These are phyloP conservation scores for Gerris lacustris DNA, from an alignment of 2,888 invertebrate genomes.

Conservation along the genomic window DNA sequence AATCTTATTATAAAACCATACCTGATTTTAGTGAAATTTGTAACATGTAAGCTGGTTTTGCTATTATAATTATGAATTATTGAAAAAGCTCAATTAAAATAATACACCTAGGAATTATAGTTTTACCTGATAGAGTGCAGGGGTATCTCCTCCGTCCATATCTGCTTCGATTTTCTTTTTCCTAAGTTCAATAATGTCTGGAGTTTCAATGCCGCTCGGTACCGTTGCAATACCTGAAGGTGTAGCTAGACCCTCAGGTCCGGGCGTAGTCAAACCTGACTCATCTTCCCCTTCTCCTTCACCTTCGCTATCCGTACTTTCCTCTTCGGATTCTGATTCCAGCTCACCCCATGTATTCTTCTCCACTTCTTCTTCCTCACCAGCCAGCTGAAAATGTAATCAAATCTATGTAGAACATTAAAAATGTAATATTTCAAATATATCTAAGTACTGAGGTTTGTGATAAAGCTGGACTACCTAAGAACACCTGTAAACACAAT, in stretches of 20 bases:
- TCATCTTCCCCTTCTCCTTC: slow-evolving; percentile 55
- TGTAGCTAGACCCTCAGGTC: slow-evolving; percentile 81
- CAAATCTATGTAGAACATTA: no score
- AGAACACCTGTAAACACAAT: no score
- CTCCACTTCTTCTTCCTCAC: slow-evolving; percentile 80
- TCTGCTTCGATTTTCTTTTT: slow-evolving; percentile 94
- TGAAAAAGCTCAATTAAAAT: no score
- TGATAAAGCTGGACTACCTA: no score
- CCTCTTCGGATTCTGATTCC: slow-evolving; percentile 78
- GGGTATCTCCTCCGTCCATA: slow-evolving; percentile 89
- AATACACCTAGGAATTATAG: neutral
- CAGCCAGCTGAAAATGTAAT: slow-evolving; percentile 41
- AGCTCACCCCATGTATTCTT: slow-evolving; percentile 93
- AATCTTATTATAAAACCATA: no score
- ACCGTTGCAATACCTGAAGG: slow-evolving; percentile 83
- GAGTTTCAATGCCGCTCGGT: slow-evolving; percentile 93
- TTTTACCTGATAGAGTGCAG: slow-evolving; percentile 79
- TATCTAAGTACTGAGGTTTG: neutral
- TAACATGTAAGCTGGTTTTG: no score
- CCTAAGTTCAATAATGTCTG: slow-evolving; percentile 93
- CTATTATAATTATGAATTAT: no score
- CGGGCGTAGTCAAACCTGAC: slow-evolving; percentile 77
- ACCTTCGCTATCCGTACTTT: slow-evolving; percentile 46
- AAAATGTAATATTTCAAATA: neutral
- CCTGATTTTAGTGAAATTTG: no score